Base-by-base conservation (phyloP, 2,888 invertebrate genomes). In the Willowsia nigromaculata region DNA sequence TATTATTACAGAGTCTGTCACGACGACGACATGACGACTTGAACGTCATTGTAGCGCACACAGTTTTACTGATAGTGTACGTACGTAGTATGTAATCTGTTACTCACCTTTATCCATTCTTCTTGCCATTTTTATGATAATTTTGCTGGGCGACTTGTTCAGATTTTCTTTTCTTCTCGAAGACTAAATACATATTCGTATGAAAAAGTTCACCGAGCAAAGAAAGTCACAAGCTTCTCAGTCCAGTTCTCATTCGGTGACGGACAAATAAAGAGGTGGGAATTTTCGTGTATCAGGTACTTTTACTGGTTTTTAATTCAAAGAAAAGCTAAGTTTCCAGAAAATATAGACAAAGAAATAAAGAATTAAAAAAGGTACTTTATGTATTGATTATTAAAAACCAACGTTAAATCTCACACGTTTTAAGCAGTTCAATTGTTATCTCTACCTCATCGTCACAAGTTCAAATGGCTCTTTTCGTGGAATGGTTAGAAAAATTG, bases 71-170 rank as follows among this genome's bases (percentile, higher is more conserved):
- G n/a, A n/a, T n/a, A n/a, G n/a, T n/a, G n/a, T n/a, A n/a, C n/a
- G n/a, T n/a, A n/a, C n/a, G n/a, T n/a, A n/a, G n/a, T n/a, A n/a
- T 40, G 68, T 68, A 68, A 68, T 71, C 71, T 71, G 11, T 30
- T 71, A 13, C 22, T 40, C 71, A 43, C 40, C 47, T 71, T 71
- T 68, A 22, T 25, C 47, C 40, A 25, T 71, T 43, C 62, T 33
- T 25, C 43, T 78, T 78, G 13, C 78, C 50, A 30, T 78, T 78
- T 76, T 53, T 71, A 71, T 47, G 43, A 43, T 71, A 71, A 71
- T 71, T 71, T 71, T 15, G 25, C 25, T 43, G n/a, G n/a, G 5
- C 68, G 37, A 37, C 68, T 71, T 22, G 15, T 71, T 43, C 71
- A 71, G 71, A 71, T 71, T 33, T 65, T 65, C 22, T 56, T 59